Percentiles rank a stretch among this genome's conserved stretches.
Conservation (phyloP, 2,888 invertebrate genomes). For the Portevinia maculata region DNA sequence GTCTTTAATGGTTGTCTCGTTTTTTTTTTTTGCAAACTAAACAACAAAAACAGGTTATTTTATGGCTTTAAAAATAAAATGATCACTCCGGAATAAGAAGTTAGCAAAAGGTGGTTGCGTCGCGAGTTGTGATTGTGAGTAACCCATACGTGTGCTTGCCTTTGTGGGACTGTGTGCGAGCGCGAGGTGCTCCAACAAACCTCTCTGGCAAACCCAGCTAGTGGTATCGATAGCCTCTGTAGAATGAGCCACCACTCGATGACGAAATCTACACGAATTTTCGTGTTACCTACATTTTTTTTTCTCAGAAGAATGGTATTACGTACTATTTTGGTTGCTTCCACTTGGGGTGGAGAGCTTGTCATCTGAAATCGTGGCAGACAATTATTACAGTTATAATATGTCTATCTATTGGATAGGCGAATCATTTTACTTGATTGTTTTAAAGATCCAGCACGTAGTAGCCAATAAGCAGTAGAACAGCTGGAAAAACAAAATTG, state of each 20-base stretch:
- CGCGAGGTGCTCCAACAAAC: slow-evolving; percentile 8
- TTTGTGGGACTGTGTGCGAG: slow-evolving; percentile 18
- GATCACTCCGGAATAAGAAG: slow-evolving; percentile 39
- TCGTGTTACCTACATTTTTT: slow-evolving; percentile 11
- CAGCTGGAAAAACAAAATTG: not conserved
- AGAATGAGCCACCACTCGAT: slow-evolving; percentile 49
- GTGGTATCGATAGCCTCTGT: slow-evolving; percentile 58
- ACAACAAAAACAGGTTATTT: slow-evolving; percentile 59
- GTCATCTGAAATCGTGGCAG: not conserved
- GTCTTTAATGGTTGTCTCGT: not conserved
- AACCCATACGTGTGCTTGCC: slow-evolving; percentile 30
- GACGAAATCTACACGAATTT: slow-evolving; percentile 62
- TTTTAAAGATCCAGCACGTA: slow-evolving; percentile 15
- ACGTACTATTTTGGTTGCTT: slow-evolving; percentile 10
- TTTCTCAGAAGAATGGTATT: slow-evolving; percentile 24
- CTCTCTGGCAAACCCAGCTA: slow-evolving; percentile 16
- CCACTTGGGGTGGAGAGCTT: not conserved
- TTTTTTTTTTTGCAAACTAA: slow-evolving; percentile 52
- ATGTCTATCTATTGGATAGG: slow-evolving; percentile 22
- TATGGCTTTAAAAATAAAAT: slow-evolving; percentile 49
- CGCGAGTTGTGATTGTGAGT: slow-evolving; percentile 45
- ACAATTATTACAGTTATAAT: slow-evolving; percentile 24
- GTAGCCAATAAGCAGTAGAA: slow-evolving; percentile 12
- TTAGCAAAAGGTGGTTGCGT: slow-evolving; percentile 57
- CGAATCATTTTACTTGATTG: slow-evolving; percentile 36